Evolutionary conservation across 2,113 vertebrate species (phyloP).

Genomic region (Harpagus bidentatus): DNA sequence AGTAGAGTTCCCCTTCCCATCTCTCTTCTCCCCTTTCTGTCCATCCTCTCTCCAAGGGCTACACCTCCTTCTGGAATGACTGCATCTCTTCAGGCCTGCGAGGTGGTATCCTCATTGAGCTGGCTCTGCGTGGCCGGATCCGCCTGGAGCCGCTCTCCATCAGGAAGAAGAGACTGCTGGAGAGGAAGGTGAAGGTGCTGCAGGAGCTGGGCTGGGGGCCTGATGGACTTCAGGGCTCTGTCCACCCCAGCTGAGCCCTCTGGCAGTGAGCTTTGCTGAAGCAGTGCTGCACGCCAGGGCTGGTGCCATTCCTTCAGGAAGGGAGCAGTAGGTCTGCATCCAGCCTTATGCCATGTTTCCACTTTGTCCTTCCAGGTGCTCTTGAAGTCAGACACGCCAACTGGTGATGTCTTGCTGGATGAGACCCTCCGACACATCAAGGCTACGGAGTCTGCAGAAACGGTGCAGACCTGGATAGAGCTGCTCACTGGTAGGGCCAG

Average conservation of each 20-base stretch:
- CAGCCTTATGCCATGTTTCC: rapidly evolving
- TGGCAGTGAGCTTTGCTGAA: not conserved
- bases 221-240: rapidly evolving
- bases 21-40: not conserved
- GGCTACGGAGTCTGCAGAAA: conserved; percentile 74
- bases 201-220: not conserved
- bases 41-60: conserved; percentile 63
- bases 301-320: rapidly evolving
- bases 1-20: not conserved
- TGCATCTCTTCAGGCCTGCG: conserved; percentile 85
- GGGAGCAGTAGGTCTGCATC: rapidly evolving
- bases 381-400: conserved; percentile 75
- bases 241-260: rapidly evolving
- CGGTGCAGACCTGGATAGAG: conserved; percentile 83
- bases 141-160: conserved; percentile 72
- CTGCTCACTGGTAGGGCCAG: conserved; percentile 78
- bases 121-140: conserved; percentile 77
- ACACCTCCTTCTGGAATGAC: conserved; percentile 87
- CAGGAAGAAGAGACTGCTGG: conserved; percentile 75
- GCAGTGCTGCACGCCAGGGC: rapidly evolving
- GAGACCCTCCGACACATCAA: conserved; percentile 86
- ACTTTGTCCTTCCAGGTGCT: conserved; percentile 68
- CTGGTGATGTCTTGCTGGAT: conserved; percentile 81
- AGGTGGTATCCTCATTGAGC: conserved; percentile 79
- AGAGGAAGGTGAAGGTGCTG: conserved; percentile 72